Base-by-base conservation (phyloP, 2,888 invertebrate species). In the Macrophya annulata region DNA sequence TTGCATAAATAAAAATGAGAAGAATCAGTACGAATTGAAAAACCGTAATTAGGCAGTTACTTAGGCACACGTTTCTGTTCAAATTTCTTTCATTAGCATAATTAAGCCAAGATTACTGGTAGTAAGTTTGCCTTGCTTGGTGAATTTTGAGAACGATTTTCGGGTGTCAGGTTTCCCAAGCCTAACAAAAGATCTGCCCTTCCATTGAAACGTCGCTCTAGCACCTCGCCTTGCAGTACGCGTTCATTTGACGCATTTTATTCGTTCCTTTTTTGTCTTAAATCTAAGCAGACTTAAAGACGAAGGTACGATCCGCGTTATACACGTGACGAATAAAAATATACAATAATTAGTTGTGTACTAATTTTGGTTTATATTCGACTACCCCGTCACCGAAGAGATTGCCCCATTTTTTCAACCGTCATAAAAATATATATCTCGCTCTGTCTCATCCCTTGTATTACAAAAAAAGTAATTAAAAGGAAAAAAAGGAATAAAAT, bases 151-250 rank as follows among this genome's bases (percentile, higher is more conserved):
- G 92, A 92, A 93, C 93, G 90, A 92, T 93, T 93, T 92, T 92
- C 87, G 90, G 91, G 92, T 93, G 90, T 93, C 93, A 91, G 90
- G 91, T 93, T 92, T 92, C 92, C 48, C 90, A 85, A 86, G 86
- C 79, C 84, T 86, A 81, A 90, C 89, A 91, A 91, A 91, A 88
- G 91, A 87, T 68, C 90, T 90, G 89, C 90, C 90, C 90, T 90
- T 91, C 92, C 91, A 93, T 93, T 93, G 92, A 93, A 92, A 93
- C 91, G 93, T 93, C 93, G 93, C 91, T 93, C 93, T 91, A 90
- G 92, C 93, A 93, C 93, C 93, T 93, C 91, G 91, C 90, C 91
- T 92, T 90, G 89, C 90, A 87, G 84, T 85, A 89, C 84, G 90
- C 91, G 88, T 88, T 90, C 89, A 89, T 90, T 91, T 90, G 86